Percentiles rank a stretch among this genome's conserved stretches.
phyloP scores from a whole-genome alignment of 2,888 invertebrate genomes.

The Merodon equestris region DNA sequence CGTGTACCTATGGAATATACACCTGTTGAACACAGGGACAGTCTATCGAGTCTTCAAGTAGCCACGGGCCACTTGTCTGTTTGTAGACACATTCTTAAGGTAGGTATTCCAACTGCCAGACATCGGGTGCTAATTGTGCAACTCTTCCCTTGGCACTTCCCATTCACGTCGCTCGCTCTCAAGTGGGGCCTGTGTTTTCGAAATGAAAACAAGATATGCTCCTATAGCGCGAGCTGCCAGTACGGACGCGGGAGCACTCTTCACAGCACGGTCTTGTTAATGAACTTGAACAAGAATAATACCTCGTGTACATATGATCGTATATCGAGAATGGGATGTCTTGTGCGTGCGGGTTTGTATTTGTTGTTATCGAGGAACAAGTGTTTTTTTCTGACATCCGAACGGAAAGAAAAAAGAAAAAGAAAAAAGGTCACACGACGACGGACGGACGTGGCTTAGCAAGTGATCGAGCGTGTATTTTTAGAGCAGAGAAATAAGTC shows the following conservation, averaged over 20 bases:
- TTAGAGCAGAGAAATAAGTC: constrained; percentile 26
- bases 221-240: too few species aligned
- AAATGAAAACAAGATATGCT: constrained; percentile 7
- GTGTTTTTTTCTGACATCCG: constrained; percentile 20
- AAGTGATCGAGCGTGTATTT: constrained; percentile 39
- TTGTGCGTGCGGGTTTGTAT: constrained; percentile 7
- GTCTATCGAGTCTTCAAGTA: constrained; percentile 17
- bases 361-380: constrained; percentile 22
- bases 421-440: too few species aligned
- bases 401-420: constrained; percentile 2
- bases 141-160: constrained; percentile 14
- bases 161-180: constrained; percentile 16
- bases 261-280: constrained; percentile 51
- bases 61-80: constrained; percentile 2
- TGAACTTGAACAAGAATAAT: constrained; percentile 56
- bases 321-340: constrained; percentile 44
- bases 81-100: constrained; percentile 7
- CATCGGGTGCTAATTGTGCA: constrained; percentile 34
- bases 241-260: constrained; percentile 7
- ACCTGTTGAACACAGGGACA: not conserved
- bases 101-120: not conserved
- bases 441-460: constrained; percentile 16
- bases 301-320: constrained; percentile 10
- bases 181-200: constrained; percentile 22
- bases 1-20: not conserved